Base-by-base conservation (phyloP, 1,140 invertebrate species). In the Zaprionus tsacasi region DNA sequence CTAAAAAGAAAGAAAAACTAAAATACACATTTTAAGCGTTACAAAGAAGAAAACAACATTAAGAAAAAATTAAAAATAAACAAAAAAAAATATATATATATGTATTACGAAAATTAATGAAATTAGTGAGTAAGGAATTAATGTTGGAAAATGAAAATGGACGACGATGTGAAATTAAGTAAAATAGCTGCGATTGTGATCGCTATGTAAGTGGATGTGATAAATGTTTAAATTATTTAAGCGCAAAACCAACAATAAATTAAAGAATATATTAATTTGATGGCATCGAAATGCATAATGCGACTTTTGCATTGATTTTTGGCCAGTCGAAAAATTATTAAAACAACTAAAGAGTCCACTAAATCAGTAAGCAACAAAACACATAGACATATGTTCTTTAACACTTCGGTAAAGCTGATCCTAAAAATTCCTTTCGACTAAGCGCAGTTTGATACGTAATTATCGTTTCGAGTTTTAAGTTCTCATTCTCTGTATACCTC, bases 221-320 rank as follows among this genome's bases (percentile, higher is more conserved):
- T 91, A 91, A 91, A 91, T 91, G 90, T 91, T 90, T 91, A 86
- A 83, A 90, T 81, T 91, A 86, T 86, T 83, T 91, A 86, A 87
- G 79, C 87, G 78, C 82, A 69, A 78, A 82, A 80, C 86, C 76
- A 90, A 82, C 75, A 82, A 80, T 63, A 73, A 54, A 71, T 70
- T 50, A 50, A 17, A 58, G 78, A 86, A 86, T 78, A 50, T 50
- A 25, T 21, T 67, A 60, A 80, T 81, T 77, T 67, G 78, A 78
- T 64, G 59, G 70, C 81, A 79, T 71, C 43, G 54, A 68, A 79
- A 79, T 73, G 81, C 82, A 66, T 67, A 68, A 76, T 80, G 82
- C 82, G 83, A 88, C 61, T 87, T 87, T 87, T 87, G 83, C 82
- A 87, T 83, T 70, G 77, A 30, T 30, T 85, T 85, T 78, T 76